A percentile compares a stretch with the other conserved stretches of the same genome.
phyloP scores from a whole-genome alignment of 1,140 invertebrate genomes.

The Zeugodacus cucurbitae region DNA sequence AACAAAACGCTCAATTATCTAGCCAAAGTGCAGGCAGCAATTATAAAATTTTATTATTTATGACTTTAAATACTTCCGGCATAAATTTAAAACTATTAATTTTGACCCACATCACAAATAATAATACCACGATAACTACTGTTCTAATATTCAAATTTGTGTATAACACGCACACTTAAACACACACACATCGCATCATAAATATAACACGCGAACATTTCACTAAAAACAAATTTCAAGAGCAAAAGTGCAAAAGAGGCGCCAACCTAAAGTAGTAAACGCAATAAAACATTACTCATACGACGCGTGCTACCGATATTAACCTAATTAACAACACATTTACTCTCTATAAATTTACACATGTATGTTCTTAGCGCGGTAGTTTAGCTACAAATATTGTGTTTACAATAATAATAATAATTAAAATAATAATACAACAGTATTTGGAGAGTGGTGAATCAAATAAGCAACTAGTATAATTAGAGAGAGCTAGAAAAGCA shows the following conservation, averaged over 20 bases:
- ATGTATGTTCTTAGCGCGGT: background rate
- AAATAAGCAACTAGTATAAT: too few species aligned
- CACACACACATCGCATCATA: background rate
- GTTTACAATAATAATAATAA: too few species aligned
- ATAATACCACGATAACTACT: background rate
- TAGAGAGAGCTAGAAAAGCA: too few species aligned
- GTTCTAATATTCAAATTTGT: background rate
- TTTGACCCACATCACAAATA: background rate
- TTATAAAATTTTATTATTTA: background rate
- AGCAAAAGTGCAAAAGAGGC: background rate
- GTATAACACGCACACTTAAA: background rate
- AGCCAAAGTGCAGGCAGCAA: too few species aligned
- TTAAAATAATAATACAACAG: too few species aligned
- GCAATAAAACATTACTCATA: background rate
- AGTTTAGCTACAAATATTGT: too few species aligned
- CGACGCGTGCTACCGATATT: background rate
- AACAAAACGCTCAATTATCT: too few species aligned
- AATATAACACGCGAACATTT: background rate
- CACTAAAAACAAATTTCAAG: background rate
- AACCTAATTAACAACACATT: background rate
- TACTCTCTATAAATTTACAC: background rate
- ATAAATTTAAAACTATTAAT: background rate
- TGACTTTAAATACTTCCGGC: background rate
- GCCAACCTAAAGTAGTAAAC: background rate
- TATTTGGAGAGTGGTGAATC: too few species aligned